Evolutionary conservation across 2,888 invertebrate species (phyloP).

Genomic region (Drosophila atripex): DNA sequence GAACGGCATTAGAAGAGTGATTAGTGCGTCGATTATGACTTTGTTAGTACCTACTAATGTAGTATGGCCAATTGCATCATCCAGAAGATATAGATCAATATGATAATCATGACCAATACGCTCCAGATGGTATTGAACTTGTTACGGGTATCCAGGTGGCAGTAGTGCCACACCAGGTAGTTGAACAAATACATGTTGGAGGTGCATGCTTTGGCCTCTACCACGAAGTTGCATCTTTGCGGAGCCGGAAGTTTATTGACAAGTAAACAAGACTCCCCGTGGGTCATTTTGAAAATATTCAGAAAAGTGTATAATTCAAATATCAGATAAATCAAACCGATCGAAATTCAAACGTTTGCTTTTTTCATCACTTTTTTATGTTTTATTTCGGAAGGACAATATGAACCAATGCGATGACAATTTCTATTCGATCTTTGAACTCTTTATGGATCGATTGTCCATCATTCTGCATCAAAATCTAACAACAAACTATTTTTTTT

Average conservation of each 20-base stretch:
- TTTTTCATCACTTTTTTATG: background rate
- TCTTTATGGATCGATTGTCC: no score
- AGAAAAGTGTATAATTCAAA: background rate
- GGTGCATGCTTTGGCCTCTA: background rate
- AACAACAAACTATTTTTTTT: no score
- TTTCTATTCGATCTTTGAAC: no score
- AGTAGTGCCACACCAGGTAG: slow-evolving; percentile 27
- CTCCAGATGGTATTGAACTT: slow-evolving; percentile 29
- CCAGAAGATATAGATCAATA: slow-evolving; percentile 22
- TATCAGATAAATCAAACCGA: background rate
- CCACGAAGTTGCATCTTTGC: slow-evolving; percentile 11
- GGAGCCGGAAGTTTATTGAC: background rate
- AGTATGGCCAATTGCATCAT: slow-evolving; percentile 26
- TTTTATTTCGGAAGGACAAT: background rate
- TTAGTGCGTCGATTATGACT: no score
- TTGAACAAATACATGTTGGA: slow-evolving; percentile 12
- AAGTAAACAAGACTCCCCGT: background rate
- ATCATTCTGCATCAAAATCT: no score
- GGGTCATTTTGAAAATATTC: background rate
- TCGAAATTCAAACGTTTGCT: background rate
- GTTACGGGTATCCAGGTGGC: slow-evolving; percentile 15
- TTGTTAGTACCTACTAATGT: slow-evolving; percentile 15
- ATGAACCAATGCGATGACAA: no score
- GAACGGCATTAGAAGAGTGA: background rate
- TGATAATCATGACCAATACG: background rate